phyloP scores from a whole-genome alignment of 1,140 invertebrate genomes.

The Scaptomyza pallida region DNA sequence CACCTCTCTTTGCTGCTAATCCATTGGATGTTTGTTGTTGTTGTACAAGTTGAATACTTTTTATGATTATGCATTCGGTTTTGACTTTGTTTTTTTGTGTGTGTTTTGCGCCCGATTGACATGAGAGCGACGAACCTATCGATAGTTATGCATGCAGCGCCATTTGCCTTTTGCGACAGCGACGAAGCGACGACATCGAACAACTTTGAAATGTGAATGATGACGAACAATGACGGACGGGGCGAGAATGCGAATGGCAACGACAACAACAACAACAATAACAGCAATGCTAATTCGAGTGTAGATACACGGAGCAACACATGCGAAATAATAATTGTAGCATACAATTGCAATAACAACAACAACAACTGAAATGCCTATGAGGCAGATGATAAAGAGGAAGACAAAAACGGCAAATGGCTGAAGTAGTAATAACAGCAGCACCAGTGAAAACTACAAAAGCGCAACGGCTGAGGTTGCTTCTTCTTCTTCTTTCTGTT shows the following conservation, averaged over 20 bases:
- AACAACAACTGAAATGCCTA: constrained; percentile 26
- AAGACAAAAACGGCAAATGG: constrained; percentile 19
- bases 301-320: constrained; percentile 69
- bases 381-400: constrained; percentile 19
- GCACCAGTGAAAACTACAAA: constrained; percentile 58
- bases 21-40: constrained; percentile 30
- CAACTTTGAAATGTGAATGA: constrained; percentile 53
- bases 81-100: constrained; percentile 16
- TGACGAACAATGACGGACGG: constrained; percentile 60
- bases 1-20: constrained; percentile 45
- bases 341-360: constrained; percentile 59
- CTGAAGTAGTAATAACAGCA: constrained; percentile 39
- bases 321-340: constrained; percentile 79
- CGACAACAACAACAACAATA: constrained; percentile 47
- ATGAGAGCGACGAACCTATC: constrained; percentile 54
- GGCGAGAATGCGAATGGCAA: constrained; percentile 57
- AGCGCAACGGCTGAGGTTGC: constrained; percentile 65
- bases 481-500: constrained; percentile 49
- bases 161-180: constrained; percentile 48
- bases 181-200: constrained; percentile 24
- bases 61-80: constrained; percentile 19
- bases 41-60: constrained; percentile 9
- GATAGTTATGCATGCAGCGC: constrained; percentile 64
- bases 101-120: constrained; percentile 44
- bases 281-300: constrained; percentile 70